phyloP scores from a whole-genome alignment of 1,140 invertebrate genomes.

The Drosophila ogumai region DNA sequence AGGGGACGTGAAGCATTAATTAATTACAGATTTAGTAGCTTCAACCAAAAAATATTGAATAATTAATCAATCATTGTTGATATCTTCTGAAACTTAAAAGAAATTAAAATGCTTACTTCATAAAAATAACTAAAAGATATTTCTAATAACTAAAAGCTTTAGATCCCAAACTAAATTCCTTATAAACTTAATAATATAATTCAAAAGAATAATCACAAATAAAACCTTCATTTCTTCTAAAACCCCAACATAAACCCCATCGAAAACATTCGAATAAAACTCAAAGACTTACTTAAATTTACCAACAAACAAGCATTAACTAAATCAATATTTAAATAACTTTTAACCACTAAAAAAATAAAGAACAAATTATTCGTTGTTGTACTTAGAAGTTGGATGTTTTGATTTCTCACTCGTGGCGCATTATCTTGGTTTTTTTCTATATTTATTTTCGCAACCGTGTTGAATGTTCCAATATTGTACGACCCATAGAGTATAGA shows the following conservation, averaged over 20 bases:
- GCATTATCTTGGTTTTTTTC: slow-evolving; percentile 15
- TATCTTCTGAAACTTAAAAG: neutral
- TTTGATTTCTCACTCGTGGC: slow-evolving; percentile 38
- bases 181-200: neutral
- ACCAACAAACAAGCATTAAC: slow-evolving; percentile 44
- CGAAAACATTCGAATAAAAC: neutral
- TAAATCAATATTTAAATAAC: neutral
- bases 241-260: slow-evolving; percentile 2
- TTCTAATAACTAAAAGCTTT: neutral
- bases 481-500: slow-evolving; percentile 68
- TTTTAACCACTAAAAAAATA: neutral
- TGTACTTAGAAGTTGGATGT: slow-evolving; percentile 26
- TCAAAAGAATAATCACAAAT: neutral
- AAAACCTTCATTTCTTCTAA: neutral
- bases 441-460: slow-evolving; percentile 28
- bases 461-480: slow-evolving; percentile 44
- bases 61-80: neutral
- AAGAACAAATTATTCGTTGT: slow-evolving; percentile 5
- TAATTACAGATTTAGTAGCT: slow-evolving; percentile 6
- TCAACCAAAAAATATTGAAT: neutral
- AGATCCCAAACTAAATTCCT: neutral
- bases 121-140: neutral
- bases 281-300: slow-evolving; percentile 7
- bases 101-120: neutral
- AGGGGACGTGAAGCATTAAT: neutral